Evolutionary conservation across 2,797 vertebrate genomes (phyloP).

Genomic region (Lepus oiostolus): DNA sequence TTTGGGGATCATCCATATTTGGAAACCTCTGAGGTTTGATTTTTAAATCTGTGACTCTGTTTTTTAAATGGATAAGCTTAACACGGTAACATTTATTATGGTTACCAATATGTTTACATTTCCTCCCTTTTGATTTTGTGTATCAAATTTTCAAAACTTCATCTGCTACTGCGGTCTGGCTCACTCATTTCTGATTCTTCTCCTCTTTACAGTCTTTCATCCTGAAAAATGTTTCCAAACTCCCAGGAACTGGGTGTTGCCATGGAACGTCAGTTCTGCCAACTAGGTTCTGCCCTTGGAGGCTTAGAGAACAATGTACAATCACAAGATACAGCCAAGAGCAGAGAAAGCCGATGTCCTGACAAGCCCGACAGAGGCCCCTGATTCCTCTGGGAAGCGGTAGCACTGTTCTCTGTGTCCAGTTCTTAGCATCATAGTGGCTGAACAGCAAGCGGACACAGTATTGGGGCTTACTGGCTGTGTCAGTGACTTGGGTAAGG

Average conservation of each 20-base stretch:
- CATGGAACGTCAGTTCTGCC: neutral
- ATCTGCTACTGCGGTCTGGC: neutral
- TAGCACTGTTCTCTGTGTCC: neutral
- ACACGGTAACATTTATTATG: neutral
- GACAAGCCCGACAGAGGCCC: rapidly evolving
- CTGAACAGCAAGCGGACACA: neutral
- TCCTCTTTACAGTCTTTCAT: neutral
- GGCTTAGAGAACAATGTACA: no score
- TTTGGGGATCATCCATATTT: neutral
- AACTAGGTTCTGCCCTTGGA: neutral
- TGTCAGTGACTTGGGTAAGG: neutral
- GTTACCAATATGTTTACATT: neutral
- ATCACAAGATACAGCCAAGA: neutral
- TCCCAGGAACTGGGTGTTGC: neutral
- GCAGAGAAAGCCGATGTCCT: neutral
- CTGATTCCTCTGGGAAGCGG: neutral
- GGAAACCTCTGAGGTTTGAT: neutral
- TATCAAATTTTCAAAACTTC: neutral
- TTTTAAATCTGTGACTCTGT: neutral
- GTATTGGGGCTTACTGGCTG: neutral
- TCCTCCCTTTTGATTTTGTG: neutral
- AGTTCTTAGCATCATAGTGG: neutral
- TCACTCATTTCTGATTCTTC: neutral
- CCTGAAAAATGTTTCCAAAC: neutral
- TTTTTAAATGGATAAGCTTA: neutral